Percentiles rank a stretch among this genome's conserved stretches.
phyloP scores from a whole-genome alignment of 2,797 vertebrate genomes.

The Salarias fasciatus region DNA sequence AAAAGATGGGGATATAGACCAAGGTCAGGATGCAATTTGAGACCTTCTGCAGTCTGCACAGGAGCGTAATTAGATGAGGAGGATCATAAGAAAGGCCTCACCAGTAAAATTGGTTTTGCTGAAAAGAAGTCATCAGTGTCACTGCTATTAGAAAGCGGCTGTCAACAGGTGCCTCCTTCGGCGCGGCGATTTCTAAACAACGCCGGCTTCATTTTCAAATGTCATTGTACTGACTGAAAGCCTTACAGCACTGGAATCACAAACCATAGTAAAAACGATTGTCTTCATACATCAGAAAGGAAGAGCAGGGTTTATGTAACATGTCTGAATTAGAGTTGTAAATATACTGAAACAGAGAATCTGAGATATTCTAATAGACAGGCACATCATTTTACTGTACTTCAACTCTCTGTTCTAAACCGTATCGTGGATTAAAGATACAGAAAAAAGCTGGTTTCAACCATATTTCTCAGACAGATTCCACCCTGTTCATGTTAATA shows the following conservation, averaged over 20 bases:
- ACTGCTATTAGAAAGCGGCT: constrained; percentile 14
- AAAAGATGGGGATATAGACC: constrained; percentile 18
- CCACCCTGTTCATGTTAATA: too few relatives aligned
- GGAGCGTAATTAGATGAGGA: constrained; percentile 40
- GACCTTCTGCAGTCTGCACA: constrained; percentile 5
- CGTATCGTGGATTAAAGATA: too few relatives aligned
- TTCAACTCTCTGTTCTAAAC: too few relatives aligned
- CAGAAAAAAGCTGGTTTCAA: too few relatives aligned
- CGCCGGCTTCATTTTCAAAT: neutral
- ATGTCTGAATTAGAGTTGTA: neutral
- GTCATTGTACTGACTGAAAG: neutral
- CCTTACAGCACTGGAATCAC: neutral
- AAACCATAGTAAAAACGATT: neutral
- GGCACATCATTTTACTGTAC: too few relatives aligned
- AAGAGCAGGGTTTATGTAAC: neutral
- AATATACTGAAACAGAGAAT: neutral
- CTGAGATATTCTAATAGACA: too few relatives aligned
- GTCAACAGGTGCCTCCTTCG: constrained; percentile 27
- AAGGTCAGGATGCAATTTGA: constrained; percentile 42
- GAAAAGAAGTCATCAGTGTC: constrained; percentile 7
- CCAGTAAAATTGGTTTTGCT: constrained; percentile 35
- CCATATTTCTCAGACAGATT: too few relatives aligned
- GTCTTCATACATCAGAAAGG: too few relatives aligned
- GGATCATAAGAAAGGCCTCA: constrained; percentile 33
- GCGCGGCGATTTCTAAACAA: neutral